Base-by-base conservation (phyloP, 37 sponge, comb jelly and placozoan species). In the Oopsacas minuta region DNA sequence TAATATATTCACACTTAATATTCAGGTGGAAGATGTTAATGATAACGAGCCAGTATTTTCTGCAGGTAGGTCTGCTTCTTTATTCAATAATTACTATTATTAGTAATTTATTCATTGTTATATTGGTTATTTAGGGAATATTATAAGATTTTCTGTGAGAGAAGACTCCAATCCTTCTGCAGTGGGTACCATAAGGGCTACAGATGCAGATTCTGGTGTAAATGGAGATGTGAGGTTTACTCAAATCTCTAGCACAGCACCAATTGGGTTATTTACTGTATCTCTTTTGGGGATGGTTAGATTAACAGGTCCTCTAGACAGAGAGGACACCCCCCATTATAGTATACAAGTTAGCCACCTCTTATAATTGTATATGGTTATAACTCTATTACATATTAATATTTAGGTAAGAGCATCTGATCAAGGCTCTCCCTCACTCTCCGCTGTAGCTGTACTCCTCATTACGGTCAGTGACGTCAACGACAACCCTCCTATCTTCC, bases 401-500 rank as follows among this genome's bases (percentile, higher is more conserved):
- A n/a, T 34, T 61, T 12, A 61, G 75, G 22, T 61, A n/a, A 10
- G 28, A 61, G 75, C 75, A 3, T 20, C 75, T 5, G 75, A 61
- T 12, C 17, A 85, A 8, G 87, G 84, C 22, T 38, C 38, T 34
- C 89, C 91, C 28, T 38, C 86, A 22, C 82, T 37, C 1, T 86
- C 87, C 15, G 61, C 82, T 0, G 39, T 0, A 0, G 88, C 88
- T 34, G 61, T 39, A 22, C 35, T 90, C n/a, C 85, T 81, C 42
- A 53, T 93, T 12, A 3, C 36, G 38, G 81, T 93, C 36, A 35
- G 0, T 25, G 88, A 90, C 36, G 85, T 93, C 35, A 93, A 93
- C 42, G 91, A 93, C 52, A 82, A 86, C 22, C 39, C 88, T 52
- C 93, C 93, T 12, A 35, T 83, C 0, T 93, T 90, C 75, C 17